Conservation (phyloP, 1,140 invertebrate genomes). For the Hyphantria cunea region DNA sequence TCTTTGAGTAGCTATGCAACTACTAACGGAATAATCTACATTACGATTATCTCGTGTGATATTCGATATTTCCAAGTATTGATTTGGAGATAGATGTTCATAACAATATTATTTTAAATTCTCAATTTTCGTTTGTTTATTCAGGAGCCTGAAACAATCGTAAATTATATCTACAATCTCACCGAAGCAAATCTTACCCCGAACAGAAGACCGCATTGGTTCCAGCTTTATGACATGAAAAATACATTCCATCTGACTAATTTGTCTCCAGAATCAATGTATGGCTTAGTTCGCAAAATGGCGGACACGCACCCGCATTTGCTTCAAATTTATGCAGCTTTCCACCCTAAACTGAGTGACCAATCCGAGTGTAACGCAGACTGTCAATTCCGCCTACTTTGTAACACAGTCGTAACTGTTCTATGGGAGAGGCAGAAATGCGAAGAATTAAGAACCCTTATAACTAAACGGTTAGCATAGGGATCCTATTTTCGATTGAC, state of each 20-base stretch:
- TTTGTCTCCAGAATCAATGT: slow-evolving; percentile 74
- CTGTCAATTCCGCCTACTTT: slow-evolving; percentile 83
- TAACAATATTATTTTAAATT: neutral
- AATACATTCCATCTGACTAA: slow-evolving; percentile 83
- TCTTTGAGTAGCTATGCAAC: too few relatives aligned
- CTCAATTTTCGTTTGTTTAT: slow-evolving; percentile 33
- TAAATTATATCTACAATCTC: slow-evolving; percentile 90
- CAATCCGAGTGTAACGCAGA: slow-evolving; percentile 77
- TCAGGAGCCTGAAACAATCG: slow-evolving; percentile 86
- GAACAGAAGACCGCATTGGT: slow-evolving; percentile 83
- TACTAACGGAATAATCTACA: too few relatives aligned
- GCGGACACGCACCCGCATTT: slow-evolving; percentile 56
- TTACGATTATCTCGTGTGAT: too few relatives aligned
- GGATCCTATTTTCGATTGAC: too few relatives aligned
- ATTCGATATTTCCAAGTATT: too few relatives aligned
- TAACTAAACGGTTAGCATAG: too few relatives aligned
- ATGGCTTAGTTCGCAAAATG: slow-evolving; percentile 80
- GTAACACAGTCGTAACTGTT: slow-evolving; percentile 82
- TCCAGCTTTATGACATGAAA: slow-evolving; percentile 86
- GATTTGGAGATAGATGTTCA: too few relatives aligned
- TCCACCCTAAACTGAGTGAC: slow-evolving; percentile 83
- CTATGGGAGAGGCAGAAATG: slow-evolving; percentile 82
- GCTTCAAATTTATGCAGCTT: slow-evolving; percentile 76
- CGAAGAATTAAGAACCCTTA: slow-evolving; percentile 61
- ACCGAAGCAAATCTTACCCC: slow-evolving; percentile 87